Base-by-base conservation (phyloP, 1,140 invertebrate species). In the Spodoptera frugiperda region DNA sequence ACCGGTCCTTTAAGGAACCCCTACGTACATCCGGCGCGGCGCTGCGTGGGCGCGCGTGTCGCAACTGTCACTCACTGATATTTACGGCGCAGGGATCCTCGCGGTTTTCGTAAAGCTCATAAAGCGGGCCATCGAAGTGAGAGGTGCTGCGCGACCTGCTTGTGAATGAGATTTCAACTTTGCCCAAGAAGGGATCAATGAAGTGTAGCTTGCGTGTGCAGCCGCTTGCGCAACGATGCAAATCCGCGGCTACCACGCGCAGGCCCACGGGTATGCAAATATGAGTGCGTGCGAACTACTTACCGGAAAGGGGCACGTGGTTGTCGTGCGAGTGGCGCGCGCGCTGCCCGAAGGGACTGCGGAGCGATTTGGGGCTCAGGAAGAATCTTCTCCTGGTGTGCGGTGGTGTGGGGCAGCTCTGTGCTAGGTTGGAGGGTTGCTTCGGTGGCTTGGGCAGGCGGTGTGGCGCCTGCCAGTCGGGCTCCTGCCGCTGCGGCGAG, bases 381-480 rank as follows among this genome's bases (percentile, higher is more conserved):
- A 97, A 97, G 92, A 97, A 97, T 94, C 96, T 96, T 90, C 96
- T 96, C 78, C 97, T 95, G 54, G 96, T 96, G 84, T 97, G 97
- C 0, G 97, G 97, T 51, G 97, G 97, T 19, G 97, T 97, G 53
- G 97, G 97, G 82, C 96, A 97, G 88, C 96, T 96, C 84, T 95
- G 95, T 2, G 91, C 94, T 86, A 95, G 94, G 12, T 91, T 94
- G 19, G 87, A 90, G 21, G 92, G 88, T 76, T 95, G 90, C 82
- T 93, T 91, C 10, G 91, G 93, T 73, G 93, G 93, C 83, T 93
- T 94, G 3, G 90, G 91, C 48, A 94, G 87, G 4, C 92, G 83
- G 78, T 88, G 82, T 0, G 93, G 91, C 6, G 90, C 90, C 67
- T 91, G 90, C 87, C 92, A 94, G 48, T 93, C 91, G 19, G 84